Conservation (phyloP, 2,797 vertebrate genomes). For the Helostoma temminkii region DNA sequence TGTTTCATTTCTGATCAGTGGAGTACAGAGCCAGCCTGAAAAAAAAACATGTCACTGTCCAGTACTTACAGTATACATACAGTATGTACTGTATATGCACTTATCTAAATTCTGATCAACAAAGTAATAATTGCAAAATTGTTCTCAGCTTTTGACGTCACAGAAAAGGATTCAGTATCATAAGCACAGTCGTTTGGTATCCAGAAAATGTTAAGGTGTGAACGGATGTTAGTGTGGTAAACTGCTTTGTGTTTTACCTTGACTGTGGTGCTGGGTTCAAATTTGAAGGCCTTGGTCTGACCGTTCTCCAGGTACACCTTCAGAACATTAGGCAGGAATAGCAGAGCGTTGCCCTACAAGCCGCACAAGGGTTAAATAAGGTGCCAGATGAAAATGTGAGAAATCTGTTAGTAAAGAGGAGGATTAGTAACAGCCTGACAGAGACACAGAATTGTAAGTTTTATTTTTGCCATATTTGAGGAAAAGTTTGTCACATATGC, state of each 20-base stretch:
- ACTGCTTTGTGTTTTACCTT: constrained; percentile 85
- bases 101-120: no score
- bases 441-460: neutral
- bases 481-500: no score
- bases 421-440: neutral
- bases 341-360: constrained; percentile 93
- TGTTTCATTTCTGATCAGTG: no score
- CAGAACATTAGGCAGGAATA: constrained; percentile 96
- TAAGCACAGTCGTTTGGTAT: no score
- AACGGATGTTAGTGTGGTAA: neutral
- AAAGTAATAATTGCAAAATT: no score
- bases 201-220: neutral
- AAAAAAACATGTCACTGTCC: no score
- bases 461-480: neutral
- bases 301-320: constrained; percentile 99
- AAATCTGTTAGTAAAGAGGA: neutral
- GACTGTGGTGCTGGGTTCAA: constrained; percentile 93
- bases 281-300: constrained; percentile 98
- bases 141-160: no score
- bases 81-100: no score
- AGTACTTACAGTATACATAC: no score
- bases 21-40: no score
- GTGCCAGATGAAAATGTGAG: constrained; percentile 4
- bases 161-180: no score
- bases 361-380: constrained; percentile 30